phyloP scores from a whole-genome alignment of 2,888 invertebrate genomes.

The Orthosia cruda region DNA sequence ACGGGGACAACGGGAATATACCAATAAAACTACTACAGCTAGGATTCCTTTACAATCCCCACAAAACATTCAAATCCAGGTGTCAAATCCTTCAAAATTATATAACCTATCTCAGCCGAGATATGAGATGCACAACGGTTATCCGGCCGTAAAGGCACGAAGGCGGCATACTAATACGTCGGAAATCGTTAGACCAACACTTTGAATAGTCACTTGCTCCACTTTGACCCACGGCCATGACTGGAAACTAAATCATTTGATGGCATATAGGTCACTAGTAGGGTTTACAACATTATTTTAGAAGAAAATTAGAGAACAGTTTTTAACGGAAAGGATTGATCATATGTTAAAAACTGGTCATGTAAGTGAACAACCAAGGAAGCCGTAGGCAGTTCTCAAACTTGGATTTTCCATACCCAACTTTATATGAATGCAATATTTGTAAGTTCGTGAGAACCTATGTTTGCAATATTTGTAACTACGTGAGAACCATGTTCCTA shows the following conservation, averaged over 20 bases:
- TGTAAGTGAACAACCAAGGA: no score
- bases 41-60: neutral
- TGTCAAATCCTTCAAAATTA: conserved; percentile 33
- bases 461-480: no score
- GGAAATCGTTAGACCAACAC: conserved; percentile 67
- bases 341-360: no score
- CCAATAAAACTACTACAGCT: neutral
- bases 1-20: no score
- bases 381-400: no score
- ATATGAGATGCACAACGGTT: conserved; percentile 46
- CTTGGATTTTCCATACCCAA: no score
- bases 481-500: no score
- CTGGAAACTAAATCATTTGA: conserved; percentile 67
- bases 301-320: no score
- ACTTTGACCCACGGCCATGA: conserved; percentile 61
- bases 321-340: no score
- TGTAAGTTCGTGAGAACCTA: no score
- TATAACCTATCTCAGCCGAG: conserved; percentile 30
- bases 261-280: conserved; percentile 62
- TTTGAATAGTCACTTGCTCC: conserved; percentile 63
- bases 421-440: no score
- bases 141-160: conserved; percentile 53
- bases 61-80: conserved; percentile 23
- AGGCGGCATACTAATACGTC: conserved; percentile 63
- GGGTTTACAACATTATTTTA: no score